A percentile compares a stretch with the other conserved stretches of the same genome.
Evolutionary conservation across 2,888 invertebrate genomes (phyloP).

Genomic region (Seira sanloemensis): DNA sequence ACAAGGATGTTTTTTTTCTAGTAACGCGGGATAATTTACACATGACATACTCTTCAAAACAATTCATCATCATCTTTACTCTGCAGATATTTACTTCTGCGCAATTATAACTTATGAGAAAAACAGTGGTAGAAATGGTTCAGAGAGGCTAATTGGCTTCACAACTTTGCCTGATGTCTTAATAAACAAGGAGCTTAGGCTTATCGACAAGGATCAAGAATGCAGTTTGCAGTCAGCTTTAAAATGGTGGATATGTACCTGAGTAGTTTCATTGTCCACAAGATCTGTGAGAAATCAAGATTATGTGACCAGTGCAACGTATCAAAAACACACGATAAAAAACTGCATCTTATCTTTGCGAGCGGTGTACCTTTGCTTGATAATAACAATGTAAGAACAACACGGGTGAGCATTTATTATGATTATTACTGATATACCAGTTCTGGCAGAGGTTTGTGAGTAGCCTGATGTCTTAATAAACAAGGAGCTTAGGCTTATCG

Average conservation of each 20-base stretch:
- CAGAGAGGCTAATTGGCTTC: conserved; percentile 42
- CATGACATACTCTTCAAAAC: conserved; percentile 3
- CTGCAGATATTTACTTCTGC: not conserved
- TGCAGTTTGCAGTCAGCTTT: not conserved
- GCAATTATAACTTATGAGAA: conserved; percentile 36
- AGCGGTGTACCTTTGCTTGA: not conserved
- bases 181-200: conserved; percentile 3
- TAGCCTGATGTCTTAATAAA: conserved; percentile 29
- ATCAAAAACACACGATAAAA: not conserved
- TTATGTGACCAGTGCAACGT: not conserved
- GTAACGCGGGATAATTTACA: not conserved
- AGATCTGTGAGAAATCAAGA: too few relatives aligned
- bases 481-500: conserved; percentile 14
- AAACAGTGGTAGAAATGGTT: conserved; percentile 40
- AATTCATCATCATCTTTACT: conserved; percentile 27
- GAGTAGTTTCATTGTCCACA: not conserved
- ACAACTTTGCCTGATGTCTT: conserved; percentile 20
- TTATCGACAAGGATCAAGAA: conserved; percentile 28
- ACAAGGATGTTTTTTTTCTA: conserved; percentile 25
- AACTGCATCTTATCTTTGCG: not conserved
- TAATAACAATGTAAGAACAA: not conserved
- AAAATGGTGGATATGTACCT: not conserved
- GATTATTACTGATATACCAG: conserved; percentile 11
- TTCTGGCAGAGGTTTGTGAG: not conserved
- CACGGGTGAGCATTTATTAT: conserved; percentile 16